Conservation (phyloP, 1,140 invertebrate species). For the Leptopilina clavipes region DNA sequence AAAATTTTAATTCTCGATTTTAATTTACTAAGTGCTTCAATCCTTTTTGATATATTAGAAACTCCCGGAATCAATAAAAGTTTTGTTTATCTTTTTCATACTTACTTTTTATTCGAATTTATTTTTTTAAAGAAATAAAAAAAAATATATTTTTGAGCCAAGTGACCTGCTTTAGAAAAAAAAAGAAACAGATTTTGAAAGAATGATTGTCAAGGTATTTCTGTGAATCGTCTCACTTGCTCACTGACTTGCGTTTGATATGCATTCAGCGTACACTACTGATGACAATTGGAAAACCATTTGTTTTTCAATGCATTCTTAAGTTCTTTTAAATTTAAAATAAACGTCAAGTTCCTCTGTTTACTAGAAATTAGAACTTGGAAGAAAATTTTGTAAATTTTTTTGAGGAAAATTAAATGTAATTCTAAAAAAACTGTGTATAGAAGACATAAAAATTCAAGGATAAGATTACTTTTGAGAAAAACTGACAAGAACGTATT, state of each 20-base stretch:
- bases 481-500: no score
- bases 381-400: not conserved
- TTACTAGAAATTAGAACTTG: not conserved
- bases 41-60: not conserved
- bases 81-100: not conserved
- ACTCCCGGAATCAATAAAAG: not conserved
- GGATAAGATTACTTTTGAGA: no score
- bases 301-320: slow-evolving; percentile 10
- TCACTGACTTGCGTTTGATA: slow-evolving; percentile 41
- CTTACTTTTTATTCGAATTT: not conserved
- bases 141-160: not conserved
- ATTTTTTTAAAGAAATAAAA: not conserved
- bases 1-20: not conserved
- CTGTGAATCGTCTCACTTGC: slow-evolving; percentile 31
- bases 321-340: slow-evolving; percentile 8
- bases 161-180: slow-evolving; percentile 20
- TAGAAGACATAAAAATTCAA: no score
- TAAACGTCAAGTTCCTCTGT: not conserved
- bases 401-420: no score
- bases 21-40: not conserved
- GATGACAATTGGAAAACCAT: slow-evolving; percentile 6
- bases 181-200: slow-evolving; percentile 40
- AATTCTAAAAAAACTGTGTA: no score
- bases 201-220: slow-evolving; percentile 44
- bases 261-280: slow-evolving; percentile 41